Evolutionary conservation across 2,797 vertebrate species (phyloP).

Genomic region (Amphiprion clarkii): DNA sequence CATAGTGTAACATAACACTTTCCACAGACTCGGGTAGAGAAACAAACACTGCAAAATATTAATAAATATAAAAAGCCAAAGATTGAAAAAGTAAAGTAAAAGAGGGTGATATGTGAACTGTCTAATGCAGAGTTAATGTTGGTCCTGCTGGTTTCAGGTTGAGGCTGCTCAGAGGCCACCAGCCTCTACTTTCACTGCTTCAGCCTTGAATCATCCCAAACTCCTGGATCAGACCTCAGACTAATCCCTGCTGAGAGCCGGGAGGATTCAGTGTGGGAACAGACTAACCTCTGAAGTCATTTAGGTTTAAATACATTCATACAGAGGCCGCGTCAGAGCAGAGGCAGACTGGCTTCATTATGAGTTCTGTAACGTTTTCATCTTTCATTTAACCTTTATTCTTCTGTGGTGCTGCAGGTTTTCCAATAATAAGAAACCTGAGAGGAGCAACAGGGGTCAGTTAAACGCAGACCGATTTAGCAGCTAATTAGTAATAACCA

Average conservation of each 20-base stretch:
- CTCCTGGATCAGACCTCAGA: background rate
- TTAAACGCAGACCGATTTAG: no score
- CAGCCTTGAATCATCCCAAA: background rate
- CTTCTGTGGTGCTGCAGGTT: background rate
- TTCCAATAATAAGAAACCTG: no score
- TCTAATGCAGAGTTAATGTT: no score
- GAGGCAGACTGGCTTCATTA: background rate
- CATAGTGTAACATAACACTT: no score
- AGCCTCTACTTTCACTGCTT: background rate
- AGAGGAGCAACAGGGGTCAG: no score
- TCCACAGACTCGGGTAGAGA: no score
- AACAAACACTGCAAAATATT: no score
- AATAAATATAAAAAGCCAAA: no score
- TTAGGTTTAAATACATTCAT: background rate
- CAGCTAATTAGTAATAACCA: no score
- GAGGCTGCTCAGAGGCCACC: background rate
- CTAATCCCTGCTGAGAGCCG: background rate
- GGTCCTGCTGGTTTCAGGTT: background rate
- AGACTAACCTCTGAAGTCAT: background rate
- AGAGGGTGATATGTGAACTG: no score
- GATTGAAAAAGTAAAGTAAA: no score
- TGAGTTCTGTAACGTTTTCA: background rate
- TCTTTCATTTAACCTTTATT: no score
- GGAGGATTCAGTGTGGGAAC: background rate
- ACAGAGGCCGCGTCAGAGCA: background rate